These are phyloP conservation scores for Hydrozoanthus tunicans DNA, from an alignment of 64 coral and sea anemone species.

Conservation along the genomic window DNA sequence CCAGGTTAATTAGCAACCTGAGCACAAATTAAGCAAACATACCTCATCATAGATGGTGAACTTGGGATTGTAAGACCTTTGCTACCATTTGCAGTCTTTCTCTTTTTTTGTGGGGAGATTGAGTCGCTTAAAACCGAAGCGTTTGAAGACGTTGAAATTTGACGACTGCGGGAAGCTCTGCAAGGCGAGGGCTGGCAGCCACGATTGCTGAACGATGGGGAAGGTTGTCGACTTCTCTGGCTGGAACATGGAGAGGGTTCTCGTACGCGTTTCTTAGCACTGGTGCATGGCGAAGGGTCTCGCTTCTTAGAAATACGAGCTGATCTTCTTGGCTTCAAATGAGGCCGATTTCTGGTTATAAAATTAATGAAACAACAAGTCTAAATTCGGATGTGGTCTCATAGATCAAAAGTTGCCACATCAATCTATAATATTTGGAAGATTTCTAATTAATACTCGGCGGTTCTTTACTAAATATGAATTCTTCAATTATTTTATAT, in stretches of 20 bases:
- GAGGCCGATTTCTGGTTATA: background rate
- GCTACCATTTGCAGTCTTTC: background rate
- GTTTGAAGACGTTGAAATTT: slow-evolving; percentile 22
- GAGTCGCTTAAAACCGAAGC: slow-evolving; percentile 4
- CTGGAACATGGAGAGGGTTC: background rate
- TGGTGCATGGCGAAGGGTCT: background rate
- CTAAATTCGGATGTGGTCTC: background rate
- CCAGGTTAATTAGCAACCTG: background rate
- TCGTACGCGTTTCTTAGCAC: background rate
- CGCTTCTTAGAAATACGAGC: slow-evolving; percentile 6
- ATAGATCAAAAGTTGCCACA: no score
- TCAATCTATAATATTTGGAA: no score
- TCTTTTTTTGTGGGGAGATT: slow-evolving; percentile 30
- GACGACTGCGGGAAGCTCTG: background rate
- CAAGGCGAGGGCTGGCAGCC: slow-evolving; percentile 1
- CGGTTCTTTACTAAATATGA: no score
- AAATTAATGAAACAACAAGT: background rate
- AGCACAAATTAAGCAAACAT: background rate
- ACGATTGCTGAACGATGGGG: background rate
- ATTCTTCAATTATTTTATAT: no score
- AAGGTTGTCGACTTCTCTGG: slow-evolving; percentile 10
- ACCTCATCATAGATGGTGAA: slow-evolving; percentile 60
- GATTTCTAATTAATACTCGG: no score
- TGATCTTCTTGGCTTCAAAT: slow-evolving; percentile 26
- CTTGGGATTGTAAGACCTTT: slow-evolving; percentile 29